These are phyloP conservation scores for Ectobius pallidus DNA, from an alignment of 2,888 invertebrate species.

Conservation along the genomic window DNA sequence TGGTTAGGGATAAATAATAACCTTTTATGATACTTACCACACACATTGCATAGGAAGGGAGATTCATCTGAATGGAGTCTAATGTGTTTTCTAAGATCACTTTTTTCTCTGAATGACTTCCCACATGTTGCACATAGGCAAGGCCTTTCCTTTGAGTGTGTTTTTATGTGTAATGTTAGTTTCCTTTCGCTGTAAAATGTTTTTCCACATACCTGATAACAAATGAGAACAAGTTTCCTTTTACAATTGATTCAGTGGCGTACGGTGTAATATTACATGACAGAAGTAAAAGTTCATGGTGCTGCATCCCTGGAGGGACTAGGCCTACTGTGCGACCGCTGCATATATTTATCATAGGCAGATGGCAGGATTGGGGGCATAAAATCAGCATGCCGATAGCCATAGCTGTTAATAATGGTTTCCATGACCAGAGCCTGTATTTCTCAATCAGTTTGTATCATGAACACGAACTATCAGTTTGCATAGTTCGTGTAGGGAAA, in stretches of 20 bases:
- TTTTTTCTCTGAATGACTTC: slow-evolving; percentile 24
- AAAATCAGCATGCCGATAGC: too few species aligned
- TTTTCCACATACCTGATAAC: slow-evolving; percentile 23
- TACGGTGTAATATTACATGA: background rate
- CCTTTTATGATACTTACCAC: too few species aligned
- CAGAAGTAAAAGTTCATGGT: background rate
- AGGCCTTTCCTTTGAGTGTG: slow-evolving; percentile 16
- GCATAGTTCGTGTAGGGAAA: background rate
- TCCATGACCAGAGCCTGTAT: background rate
- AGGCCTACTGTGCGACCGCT: too few species aligned
- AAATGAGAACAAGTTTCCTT: too few species aligned
- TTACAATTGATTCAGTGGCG: background rate
- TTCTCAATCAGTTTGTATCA: background rate
- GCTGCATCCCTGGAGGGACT: too few species aligned
- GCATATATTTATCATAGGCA: too few species aligned
- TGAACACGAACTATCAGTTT: background rate
- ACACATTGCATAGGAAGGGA: slow-evolving; percentile 27
- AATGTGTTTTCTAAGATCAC: slow-evolving; percentile 23
- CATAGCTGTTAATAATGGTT: too few species aligned
- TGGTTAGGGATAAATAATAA: too few species aligned
- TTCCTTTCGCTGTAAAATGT: slow-evolving; percentile 13
- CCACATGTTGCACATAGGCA: slow-evolving; percentile 30
- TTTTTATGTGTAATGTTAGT: slow-evolving; percentile 15
- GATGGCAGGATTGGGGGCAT: too few species aligned
- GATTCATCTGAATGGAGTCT: slow-evolving; percentile 23